phyloP scores from a whole-genome alignment of 2,888 invertebrate species.

The Sisyra nigra region DNA sequence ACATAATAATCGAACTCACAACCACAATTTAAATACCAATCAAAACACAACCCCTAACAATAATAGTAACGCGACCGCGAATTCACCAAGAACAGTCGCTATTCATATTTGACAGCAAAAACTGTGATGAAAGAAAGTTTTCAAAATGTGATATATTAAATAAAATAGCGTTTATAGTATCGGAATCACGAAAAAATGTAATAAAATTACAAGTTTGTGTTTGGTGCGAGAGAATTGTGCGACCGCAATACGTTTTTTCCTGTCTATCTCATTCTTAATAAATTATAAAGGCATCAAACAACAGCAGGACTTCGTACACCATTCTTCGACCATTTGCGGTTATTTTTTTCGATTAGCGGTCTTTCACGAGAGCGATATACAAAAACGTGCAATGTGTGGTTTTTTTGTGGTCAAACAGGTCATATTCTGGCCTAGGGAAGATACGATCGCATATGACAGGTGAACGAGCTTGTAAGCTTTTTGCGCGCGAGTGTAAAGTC shows the following conservation, averaged over 20 bases:
- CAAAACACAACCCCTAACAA: conserved; percentile 30
- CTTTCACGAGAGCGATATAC: background rate
- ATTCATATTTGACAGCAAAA: conserved; percentile 48
- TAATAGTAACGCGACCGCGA: conserved; percentile 32
- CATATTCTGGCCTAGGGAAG: too few relatives aligned
- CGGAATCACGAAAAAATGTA: background rate
- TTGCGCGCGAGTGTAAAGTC: too few relatives aligned
- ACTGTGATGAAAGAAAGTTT: background rate
- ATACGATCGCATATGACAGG: too few relatives aligned
- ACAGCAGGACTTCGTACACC: too few relatives aligned
- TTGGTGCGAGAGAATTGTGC: background rate
- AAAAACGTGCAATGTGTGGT: background rate
- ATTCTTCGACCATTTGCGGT: background rate
- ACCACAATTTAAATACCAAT: conserved; percentile 37
- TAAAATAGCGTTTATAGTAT: background rate
- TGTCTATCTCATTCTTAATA: background rate
- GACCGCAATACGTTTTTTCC: background rate
- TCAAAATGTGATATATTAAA: background rate
- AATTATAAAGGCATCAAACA: background rate
- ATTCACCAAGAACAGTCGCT: conserved; percentile 52
- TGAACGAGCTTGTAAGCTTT: too few relatives aligned
- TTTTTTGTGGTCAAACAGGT: too few relatives aligned
- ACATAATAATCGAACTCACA: conserved; percentile 37
- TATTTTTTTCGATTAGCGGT: too few relatives aligned
- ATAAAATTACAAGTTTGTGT: background rate